Base-by-base conservation (phyloP, 2,888 invertebrate genomes). In the Acleris laterana region DNA sequence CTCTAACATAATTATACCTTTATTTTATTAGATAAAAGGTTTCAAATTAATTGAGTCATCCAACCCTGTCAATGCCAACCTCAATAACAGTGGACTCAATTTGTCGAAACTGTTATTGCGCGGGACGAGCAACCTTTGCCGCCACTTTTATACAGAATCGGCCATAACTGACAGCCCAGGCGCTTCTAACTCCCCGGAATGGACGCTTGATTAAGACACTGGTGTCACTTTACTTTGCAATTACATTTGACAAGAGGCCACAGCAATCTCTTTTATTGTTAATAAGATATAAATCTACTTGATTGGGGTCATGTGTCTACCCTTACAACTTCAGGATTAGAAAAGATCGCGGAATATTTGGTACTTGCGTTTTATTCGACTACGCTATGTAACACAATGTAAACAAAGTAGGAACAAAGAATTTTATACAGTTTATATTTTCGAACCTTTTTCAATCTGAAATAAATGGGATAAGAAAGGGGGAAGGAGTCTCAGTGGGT, bases 161-260 rank as follows among this genome's bases (percentile, higher is more conserved):
- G 75, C 87, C 87, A 87, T 90, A 85, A 88, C 85, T 75, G 86
- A 87, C 87, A 83, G 84, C 83, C 83, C 81, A 77, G 78, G 73
- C 80, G 78, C 77, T 82, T 82, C 82, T 88, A 86, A 87, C 85
- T 87, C 88, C 83, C 74, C 72, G 77, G 82, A 90, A 90, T 90
- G 87, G 88, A 87, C 87, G 85, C 89, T 90, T 90, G 89, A 92
- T 91, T 90, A 91, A 89, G 91, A 89, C 87, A 88, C 88, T 91
- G 82, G 86, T 88, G 86, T 86, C 88, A 87, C 87, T 90, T 91
- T 89, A 90, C 89, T 87, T 83, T 79, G 84, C 85, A 88, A 90
- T 90, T 88, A 89, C 86, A 87, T 85, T 84, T 85, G 85, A 86
- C 84, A 81, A 83, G 82, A 82, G 83, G 83, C 82, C 80, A 79